Percentiles rank a stretch among this genome's conserved stretches.
Conservation (phyloP, 2,797 vertebrate species). For the Lacerta bilineata region DNA sequence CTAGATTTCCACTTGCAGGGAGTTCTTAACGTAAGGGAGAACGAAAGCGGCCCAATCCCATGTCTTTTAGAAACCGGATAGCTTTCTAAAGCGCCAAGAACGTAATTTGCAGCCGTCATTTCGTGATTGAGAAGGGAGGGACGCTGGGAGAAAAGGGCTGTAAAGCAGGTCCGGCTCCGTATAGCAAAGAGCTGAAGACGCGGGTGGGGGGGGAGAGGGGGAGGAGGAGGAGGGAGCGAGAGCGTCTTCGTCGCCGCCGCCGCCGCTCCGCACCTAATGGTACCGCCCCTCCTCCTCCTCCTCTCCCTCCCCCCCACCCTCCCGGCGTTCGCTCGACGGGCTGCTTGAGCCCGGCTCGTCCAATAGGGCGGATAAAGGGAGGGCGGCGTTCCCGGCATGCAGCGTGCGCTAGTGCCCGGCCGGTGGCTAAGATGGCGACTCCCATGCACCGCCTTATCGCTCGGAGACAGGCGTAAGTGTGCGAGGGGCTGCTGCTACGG, state of each 20-base stretch:
- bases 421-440: conserved; percentile 91
- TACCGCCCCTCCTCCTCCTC: neutral
- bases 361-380: conserved; percentile 11
- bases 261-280: neutral
- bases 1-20: neutral
- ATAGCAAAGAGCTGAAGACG: no score
- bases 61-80: neutral
- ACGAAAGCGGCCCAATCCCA: neutral
- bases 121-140: neutral
- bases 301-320: no score
- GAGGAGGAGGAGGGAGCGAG: neutral
- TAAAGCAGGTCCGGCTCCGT: no score
- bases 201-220: neutral
- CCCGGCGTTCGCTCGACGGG: no score
- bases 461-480: conserved; percentile 92
- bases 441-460: conserved; percentile 98
- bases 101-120: neutral
- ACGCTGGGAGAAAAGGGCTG: neutral
- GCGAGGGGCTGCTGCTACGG: neutral
- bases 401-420: conserved; percentile 12
- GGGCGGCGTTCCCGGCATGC: conserved; percentile 66
- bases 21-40: neutral
- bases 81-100: neutral
- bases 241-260: no score
- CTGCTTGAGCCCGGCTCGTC: neutral